Evolutionary conservation across 2,113 vertebrate species (phyloP), one percentile per base, ranked within the genome.

Genomic region (Archocentrus centrarchus): DNA sequence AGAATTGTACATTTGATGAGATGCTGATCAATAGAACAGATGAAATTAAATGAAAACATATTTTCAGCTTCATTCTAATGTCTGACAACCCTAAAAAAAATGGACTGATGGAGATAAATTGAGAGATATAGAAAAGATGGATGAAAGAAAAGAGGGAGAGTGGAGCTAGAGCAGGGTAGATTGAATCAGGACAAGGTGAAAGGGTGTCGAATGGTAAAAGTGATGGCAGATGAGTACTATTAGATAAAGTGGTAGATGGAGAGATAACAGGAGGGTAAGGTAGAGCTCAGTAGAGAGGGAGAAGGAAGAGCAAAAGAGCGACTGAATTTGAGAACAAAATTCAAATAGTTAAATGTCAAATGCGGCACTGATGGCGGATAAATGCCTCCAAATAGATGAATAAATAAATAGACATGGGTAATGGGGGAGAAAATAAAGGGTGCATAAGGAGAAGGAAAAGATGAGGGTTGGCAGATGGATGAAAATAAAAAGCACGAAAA

Each of bases 151-250:
- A 58, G 27, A 75, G 41, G 24, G 32, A 39, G 27, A 68, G 22
- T 44, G 27, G 61, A 35, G 47, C 18, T 6, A 13, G 22, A 44
- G 39, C 55, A 73, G 63, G 24, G 75, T 77, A 84, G 82, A 92
- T 92, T 91, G 80, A 88, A 91, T 92, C 89, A 86, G 77, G 79
- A 89, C 81, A 81, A 86, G 88, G 88, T 90, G 89, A 91, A 82
- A 84, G 70, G 82, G 59, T 90, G 84, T 89, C 2, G 30, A 85
- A 89, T 86, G 81, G 75, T 83, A 47, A 82, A 86, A 87, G 76
- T 79, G 80, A 85, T 62, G 90, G 81, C 68, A 85, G 89, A 83
- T 87, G 75, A 89, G 83, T 61, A 61, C 63, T 77, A 84, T 89
- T 73, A 88, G 80, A 82, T 84, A 76, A 75, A 85, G 76, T 47